These are phyloP conservation scores for Gryon sp. DNA, from an alignment of 1,140 invertebrate genomes.

Conservation along the genomic window DNA sequence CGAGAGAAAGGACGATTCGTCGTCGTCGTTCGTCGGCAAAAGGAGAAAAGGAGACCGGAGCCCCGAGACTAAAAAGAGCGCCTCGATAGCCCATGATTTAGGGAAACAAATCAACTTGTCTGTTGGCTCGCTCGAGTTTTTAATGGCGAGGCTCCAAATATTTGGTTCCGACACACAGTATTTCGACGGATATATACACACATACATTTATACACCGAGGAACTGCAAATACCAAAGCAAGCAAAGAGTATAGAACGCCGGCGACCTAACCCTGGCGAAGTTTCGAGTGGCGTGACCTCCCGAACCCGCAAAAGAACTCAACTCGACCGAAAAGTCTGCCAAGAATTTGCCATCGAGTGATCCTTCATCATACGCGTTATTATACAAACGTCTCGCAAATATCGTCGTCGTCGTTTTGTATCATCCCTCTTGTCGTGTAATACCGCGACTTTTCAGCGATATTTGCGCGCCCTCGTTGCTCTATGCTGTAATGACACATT, in stretches of 20 bases:
- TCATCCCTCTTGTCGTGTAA: conserved; percentile 51
- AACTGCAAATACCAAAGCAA: conserved; percentile 20
- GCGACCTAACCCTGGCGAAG: conserved; percentile 31
- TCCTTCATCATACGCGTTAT: conserved; percentile 76
- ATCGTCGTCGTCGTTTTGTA: conserved; percentile 64
- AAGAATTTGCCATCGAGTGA: conserved; percentile 72
- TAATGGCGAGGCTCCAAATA: conserved; percentile 79
- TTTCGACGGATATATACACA: conserved; percentile 70
- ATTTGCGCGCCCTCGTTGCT: conserved; percentile 49
- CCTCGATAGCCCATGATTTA: conserved; percentile 68
- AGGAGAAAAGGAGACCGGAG: conserved; percentile 35
- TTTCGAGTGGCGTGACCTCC: conserved; percentile 47
- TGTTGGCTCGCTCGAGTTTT: conserved; percentile 78
- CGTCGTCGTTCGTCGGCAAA: conserved; percentile 3
- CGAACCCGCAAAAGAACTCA: conserved; percentile 48
- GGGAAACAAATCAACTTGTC: conserved; percentile 78
- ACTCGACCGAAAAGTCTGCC: conserved; percentile 67
- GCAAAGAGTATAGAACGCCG: no score
- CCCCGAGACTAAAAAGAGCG: conserved; percentile 34
- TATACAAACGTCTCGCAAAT: conserved; percentile 74
- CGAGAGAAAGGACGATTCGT: conserved; percentile 40
- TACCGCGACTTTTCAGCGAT: conserved; percentile 36
- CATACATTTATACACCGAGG: no score
- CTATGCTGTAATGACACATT: conserved; percentile 62
- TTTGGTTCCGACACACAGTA: conserved; percentile 73